A percentile compares a stretch with the other conserved stretches of the same genome.
Evolutionary conservation across 64 coral and sea anemone genomes (phyloP).

Genomic region (Montipora cactus): DNA sequence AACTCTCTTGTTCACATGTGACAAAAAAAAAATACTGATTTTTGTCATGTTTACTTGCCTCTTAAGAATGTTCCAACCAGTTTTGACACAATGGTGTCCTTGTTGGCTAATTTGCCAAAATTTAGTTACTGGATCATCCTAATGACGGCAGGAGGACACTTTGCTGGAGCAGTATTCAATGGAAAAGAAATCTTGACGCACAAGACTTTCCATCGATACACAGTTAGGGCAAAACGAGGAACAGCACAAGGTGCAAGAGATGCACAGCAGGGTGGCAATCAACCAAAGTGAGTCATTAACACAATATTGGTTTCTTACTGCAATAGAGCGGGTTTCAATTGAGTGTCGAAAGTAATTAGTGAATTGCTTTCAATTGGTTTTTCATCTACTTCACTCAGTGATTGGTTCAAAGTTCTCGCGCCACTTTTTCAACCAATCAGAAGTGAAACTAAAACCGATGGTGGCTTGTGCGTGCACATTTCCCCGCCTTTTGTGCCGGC

Average conservation of each 20-base stretch:
- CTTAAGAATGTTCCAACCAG: conserved; percentile 75
- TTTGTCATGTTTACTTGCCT: not conserved
- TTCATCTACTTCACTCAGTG: too few relatives aligned
- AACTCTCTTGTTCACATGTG: too few relatives aligned
- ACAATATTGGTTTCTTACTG: not conserved
- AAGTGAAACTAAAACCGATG: too few relatives aligned
- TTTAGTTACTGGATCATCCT: conserved; percentile 82
- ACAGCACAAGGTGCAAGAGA: conserved; percentile 91
- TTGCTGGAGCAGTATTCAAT: conserved; percentile 94
- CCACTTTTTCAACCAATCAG: too few relatives aligned
- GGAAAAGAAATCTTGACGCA: conserved; percentile 81
- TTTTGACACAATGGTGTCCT: conserved; percentile 38
- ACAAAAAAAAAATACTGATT: not conserved
- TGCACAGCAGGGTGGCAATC: conserved; percentile 85
- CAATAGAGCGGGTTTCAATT: too few relatives aligned
- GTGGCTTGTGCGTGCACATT: too few relatives aligned
- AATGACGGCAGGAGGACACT: conserved; percentile 99
- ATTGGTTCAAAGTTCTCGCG: too few relatives aligned
- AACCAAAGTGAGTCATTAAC: conserved; percentile 81
- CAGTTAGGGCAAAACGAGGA: conserved; percentile 93
- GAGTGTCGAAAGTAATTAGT: too few relatives aligned
- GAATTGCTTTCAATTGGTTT: too few relatives aligned
- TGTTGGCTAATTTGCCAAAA: conserved; percentile 54
- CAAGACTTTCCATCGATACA: conserved; percentile 99
- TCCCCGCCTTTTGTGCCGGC: too few relatives aligned